Conservation (phyloP, 2,797 vertebrate species). For the Dromococcyx pavoninus region DNA sequence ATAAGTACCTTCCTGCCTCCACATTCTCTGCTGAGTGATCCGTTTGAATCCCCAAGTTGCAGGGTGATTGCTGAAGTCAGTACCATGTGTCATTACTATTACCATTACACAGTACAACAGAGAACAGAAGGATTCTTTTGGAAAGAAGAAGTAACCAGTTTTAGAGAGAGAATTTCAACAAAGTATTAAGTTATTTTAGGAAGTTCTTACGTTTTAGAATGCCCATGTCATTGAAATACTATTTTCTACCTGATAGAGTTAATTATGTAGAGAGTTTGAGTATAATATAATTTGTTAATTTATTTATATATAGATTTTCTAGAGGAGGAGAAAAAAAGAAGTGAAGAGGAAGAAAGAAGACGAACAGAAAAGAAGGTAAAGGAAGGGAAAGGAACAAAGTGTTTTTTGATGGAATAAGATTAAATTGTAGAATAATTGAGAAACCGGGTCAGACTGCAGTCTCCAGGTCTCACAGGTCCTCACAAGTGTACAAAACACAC, state of each 20-base stretch:
- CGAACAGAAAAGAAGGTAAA: conserved; percentile 71
- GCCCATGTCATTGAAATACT: background rate
- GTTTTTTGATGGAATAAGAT: background rate
- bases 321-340: conserved; percentile 65
- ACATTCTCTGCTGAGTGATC: background rate
- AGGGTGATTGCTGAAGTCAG: background rate
- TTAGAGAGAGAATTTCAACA: background rate
- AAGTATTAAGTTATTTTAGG: background rate
- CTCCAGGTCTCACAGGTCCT: background rate
- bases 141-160: background rate
- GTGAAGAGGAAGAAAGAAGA: conserved; percentile 75
- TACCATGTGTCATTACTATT: background rate
- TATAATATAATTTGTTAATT: background rate
- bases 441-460: background rate
- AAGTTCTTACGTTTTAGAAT: background rate
- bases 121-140: background rate
- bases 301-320: background rate
- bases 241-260: background rate
- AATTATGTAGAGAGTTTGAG: background rate
- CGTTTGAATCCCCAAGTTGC: background rate
- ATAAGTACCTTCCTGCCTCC: background rate
- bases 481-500: background rate
- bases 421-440: background rate
- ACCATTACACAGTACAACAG: background rate
- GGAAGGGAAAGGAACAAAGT: conserved; percentile 30